Base-by-base conservation (phyloP, 2,113 vertebrate species). In the Rhombomys opimus region DNA sequence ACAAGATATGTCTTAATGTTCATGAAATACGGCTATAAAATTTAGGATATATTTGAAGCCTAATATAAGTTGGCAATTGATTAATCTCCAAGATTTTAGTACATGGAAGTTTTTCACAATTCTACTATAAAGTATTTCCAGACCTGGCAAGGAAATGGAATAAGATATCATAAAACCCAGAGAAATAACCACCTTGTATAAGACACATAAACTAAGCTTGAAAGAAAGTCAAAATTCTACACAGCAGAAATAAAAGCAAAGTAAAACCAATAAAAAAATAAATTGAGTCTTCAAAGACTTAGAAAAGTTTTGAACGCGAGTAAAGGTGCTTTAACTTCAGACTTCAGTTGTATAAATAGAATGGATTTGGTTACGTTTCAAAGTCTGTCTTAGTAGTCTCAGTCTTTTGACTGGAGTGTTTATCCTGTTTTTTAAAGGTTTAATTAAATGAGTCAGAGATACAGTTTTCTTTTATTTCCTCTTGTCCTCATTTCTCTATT, bases 261-360 rank as follows among this genome's bases (percentile, higher is more conserved):
- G 27, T 65, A 57, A 57, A 77, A 95, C 70, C 61, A 10, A 87
- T 57, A 91, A 91, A 92, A 57, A 94, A 95, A 52, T 35, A 90
- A 77, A 88, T 46, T 59, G 61, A 91, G 72, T 41, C 52, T 41
- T 9, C 27, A 86, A 32, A 85, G 18, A 9, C 25, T 93, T 68
- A 22, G n/a, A 15, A 6, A 93, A 93, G 76, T 73, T 89, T 38
- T 91, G 59, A 80, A 94, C 75, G 9, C 15, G 22, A 14, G 13
- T 61, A 57, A 73, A 59, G 52, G 23, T 41, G n/a, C 15, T 85
- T 93, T 27, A 22, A 70, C 0, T 91, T 80, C 67, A 38, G 4
- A 32, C 5, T 85, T 63, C 14, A 27, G 23, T 32, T 12, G 32
- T 91, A 5, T 68, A 41, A 87, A 25, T 13, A 85, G n/a, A 89